Percentiles rank a stretch among this genome's conserved stretches.
Evolutionary conservation across 2,888 invertebrate genomes (phyloP).

Genomic region (Prosapia bicincta): DNA sequence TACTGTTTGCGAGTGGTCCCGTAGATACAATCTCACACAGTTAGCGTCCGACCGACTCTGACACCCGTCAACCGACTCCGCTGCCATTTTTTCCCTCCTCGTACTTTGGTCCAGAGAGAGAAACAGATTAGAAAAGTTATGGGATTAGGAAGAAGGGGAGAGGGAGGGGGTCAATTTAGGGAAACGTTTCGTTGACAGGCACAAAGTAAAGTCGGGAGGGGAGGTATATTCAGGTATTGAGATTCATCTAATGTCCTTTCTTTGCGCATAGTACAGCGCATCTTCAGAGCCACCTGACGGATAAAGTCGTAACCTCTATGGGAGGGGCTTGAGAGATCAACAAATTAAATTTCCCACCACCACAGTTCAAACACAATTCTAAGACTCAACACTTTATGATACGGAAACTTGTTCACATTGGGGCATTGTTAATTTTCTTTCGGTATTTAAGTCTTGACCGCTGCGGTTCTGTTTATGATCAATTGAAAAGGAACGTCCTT

Average conservation of each 20-base stretch:
- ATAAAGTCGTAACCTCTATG: slow-evolving; percentile 2
- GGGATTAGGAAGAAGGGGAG: slow-evolving; percentile 23
- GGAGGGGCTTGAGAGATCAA: background rate
- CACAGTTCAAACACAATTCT: background rate
- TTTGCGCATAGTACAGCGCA: background rate
- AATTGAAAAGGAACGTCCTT: slow-evolving; percentile 17
- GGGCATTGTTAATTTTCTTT: slow-evolving; percentile 25
- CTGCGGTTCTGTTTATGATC: background rate
- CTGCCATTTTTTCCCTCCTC: slow-evolving; percentile 30
- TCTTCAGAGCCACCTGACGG: slow-evolving; percentile 8
- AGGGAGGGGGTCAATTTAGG: slow-evolving; percentile 25
- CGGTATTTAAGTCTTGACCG: slow-evolving; percentile 27
- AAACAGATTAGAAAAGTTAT: slow-evolving; percentile 31
- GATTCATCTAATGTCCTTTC: background rate
- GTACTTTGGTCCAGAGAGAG: slow-evolving; percentile 7
- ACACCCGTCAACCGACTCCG: slow-evolving; percentile 22
- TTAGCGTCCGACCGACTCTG: slow-evolving; percentile 10
- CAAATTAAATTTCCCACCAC: slow-evolving; percentile 21
- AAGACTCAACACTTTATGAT: slow-evolving; percentile 19
- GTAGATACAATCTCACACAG: slow-evolving; percentile 3
- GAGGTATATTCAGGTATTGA: background rate
- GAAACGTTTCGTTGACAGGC: slow-evolving; percentile 15
- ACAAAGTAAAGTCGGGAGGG: background rate
- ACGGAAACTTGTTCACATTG: slow-evolving; percentile 9
- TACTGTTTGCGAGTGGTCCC: slow-evolving; percentile 9